A percentile compares a stretch with the other conserved stretches of the same genome.
phyloP scores from a whole-genome alignment of 2,888 invertebrate genomes.

The Entomobrya multifasciata region DNA sequence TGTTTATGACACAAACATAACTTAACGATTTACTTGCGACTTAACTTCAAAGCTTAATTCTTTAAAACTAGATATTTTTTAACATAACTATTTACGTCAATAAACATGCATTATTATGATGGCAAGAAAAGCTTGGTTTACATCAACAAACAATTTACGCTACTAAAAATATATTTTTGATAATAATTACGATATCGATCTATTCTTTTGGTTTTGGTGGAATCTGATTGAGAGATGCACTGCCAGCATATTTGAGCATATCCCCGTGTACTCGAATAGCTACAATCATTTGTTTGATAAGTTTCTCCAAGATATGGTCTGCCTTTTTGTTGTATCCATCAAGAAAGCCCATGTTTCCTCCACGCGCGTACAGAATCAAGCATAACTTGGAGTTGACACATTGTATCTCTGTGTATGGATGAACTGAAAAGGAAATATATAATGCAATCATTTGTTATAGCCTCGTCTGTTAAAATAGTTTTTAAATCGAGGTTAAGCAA shows the following conservation, averaged over 20 bases:
- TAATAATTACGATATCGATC: constrained; percentile 5
- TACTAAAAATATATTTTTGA: background rate
- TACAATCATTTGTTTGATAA: constrained; percentile 59
- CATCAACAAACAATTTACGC: too few relatives aligned
- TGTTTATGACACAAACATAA: too few relatives aligned
- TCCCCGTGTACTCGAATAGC: constrained; percentile 64
- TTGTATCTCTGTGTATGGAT: constrained; percentile 34
- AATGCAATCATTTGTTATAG: too few relatives aligned
- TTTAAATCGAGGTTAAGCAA: too few relatives aligned
- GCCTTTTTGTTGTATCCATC: constrained; percentile 58
- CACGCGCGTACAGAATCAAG: constrained; percentile 51
- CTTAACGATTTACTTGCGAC: too few relatives aligned
- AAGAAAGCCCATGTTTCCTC: constrained; percentile 65
- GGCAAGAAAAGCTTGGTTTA: too few relatives aligned
- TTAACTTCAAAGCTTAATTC: too few relatives aligned
- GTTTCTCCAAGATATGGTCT: constrained; percentile 57
- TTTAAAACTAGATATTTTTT: too few relatives aligned
- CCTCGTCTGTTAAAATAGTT: too few relatives aligned
- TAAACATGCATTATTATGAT: too few relatives aligned
- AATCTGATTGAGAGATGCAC: constrained; percentile 36
- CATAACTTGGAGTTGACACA: constrained; percentile 62
- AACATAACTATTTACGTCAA: too few relatives aligned
- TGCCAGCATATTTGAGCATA: constrained; percentile 49
- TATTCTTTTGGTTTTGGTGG: constrained; percentile 17
- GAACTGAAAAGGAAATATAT: background rate